Evolutionary conservation across 1,140 invertebrate genomes (phyloP), one percentile per base, ranked within the genome.

Genomic region (Octopus bimaculoides): DNA sequence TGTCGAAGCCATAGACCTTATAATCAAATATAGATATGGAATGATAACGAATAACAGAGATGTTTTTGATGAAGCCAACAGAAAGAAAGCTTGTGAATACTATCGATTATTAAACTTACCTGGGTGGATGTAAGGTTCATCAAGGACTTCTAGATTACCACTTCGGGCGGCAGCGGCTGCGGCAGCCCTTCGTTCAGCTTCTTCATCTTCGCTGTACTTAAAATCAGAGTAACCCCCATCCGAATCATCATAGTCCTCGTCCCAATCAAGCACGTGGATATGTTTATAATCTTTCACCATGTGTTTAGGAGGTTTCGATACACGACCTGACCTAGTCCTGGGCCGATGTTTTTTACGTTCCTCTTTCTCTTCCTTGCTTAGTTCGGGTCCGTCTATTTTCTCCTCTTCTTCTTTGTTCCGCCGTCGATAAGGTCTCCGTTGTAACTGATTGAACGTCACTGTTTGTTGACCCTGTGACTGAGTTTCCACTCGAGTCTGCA

Each of bases 281-380:
- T 93, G 92, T 84, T 93, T 93, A 82, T 93, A 94, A 85, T 94
- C 93, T 80, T 92, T 92, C 5, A 93, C 91, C 92, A 93, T 93
- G 82, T 94, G 92, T 55, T 92, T 90, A 0, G 93, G 93, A 3
- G 93, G 93, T 80, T 93, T 91, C 1, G 93, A 93, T 17, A 94
- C 88, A 69, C 93, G 88, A 0, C 93, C 93, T 17, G 92, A 93
- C 71, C 89, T 83, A 52, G 93, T 94, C 74, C 92, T 89, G 0
- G 92, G 92, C 5, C 92, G 83, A 5, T 92, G 90, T 83, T 93
- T 93, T 81, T 93, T 93, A 26, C 90, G 90, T 71, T 91, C 92
- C 80, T 91, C 91, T 80, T 89, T 90, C 82, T 92, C 91, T 82
- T 92, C 92, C 88, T 91, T 85, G 5, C 87, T 86, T 20, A 91